A percentile compares a stretch with the other conserved stretches of the same genome.
Conservation (phyloP, 2,888 invertebrate genomes). For the Melanargia galathea region DNA sequence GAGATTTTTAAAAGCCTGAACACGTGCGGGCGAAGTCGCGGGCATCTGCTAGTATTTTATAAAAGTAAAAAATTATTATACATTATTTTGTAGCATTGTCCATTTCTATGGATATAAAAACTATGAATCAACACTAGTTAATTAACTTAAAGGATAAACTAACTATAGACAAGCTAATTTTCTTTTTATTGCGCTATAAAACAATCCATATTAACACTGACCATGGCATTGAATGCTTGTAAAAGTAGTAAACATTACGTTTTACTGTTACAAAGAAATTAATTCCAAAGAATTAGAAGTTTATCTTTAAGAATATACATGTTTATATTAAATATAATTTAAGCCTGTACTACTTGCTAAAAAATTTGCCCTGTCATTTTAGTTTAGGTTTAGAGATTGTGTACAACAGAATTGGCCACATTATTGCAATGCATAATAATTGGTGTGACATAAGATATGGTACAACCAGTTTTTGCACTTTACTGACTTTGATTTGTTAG, state of each 20-base stretch:
- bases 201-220: background rate
- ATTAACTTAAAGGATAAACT: constrained; percentile 17
- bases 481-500: constrained; percentile 7
- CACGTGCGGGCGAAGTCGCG: too few relatives aligned
- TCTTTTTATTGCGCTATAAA: constrained; percentile 5
- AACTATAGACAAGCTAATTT: background rate
- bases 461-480: constrained; percentile 13
- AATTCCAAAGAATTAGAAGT: background rate
- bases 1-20: too few relatives aligned
- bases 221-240: constrained; percentile 5
- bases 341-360: too few relatives aligned
- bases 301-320: too few relatives aligned
- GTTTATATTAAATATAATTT: too few relatives aligned
- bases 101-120: constrained; percentile 8
- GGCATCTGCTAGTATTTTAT: too few relatives aligned
- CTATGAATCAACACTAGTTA: constrained; percentile 18
- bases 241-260: constrained; percentile 1
- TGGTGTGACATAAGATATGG: constrained; percentile 10
- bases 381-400: too few relatives aligned
- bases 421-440: constrained; percentile 7
- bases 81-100: too few relatives aligned
- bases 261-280: background rate
- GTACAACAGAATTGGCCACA: background rate
- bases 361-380: too few relatives aligned
- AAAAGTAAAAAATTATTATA: too few relatives aligned